A percentile compares a stretch with the other conserved stretches of the same genome.
phyloP scores from a whole-genome alignment of 2,888 invertebrate genomes.

The Saturnia japonica region DNA sequence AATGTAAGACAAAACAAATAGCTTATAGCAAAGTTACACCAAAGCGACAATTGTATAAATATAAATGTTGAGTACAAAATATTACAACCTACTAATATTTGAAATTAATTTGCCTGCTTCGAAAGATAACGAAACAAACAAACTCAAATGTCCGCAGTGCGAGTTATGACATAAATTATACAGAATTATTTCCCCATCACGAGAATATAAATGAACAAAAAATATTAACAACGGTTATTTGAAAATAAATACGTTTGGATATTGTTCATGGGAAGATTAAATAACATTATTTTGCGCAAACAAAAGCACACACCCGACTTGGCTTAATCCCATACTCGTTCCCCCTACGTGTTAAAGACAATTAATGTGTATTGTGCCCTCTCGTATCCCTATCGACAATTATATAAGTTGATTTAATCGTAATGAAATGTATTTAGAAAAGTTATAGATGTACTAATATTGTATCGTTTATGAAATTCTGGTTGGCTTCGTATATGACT shows the following conservation, averaged over 20 bases:
- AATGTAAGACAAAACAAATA: neutral
- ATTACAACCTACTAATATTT: too few species aligned
- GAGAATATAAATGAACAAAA: neutral
- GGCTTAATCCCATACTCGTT: slow-evolving; percentile 31
- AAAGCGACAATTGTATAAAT: neutral
- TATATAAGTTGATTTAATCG: slow-evolving; percentile 67
- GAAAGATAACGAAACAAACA: neutral
- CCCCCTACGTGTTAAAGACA: slow-evolving; percentile 70
- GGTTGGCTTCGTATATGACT: neutral
- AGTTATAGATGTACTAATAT: neutral
- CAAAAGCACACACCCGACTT: slow-evolving; percentile 51
- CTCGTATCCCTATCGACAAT: slow-evolving; percentile 70
- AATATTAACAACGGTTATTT: slow-evolving; percentile 19
- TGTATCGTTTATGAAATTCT: neutral
- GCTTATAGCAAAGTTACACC: neutral
- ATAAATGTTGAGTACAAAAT: too few species aligned
- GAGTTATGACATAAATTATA: neutral
- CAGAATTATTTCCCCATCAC: slow-evolving; percentile 16
- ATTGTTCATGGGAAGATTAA: slow-evolving; percentile 61
- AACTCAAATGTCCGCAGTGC: neutral
- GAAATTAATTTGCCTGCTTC: too few species aligned
- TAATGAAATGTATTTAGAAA: slow-evolving; percentile 46
- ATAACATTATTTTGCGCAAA: slow-evolving; percentile 72
- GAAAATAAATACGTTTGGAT: slow-evolving; percentile 32
- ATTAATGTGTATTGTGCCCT: slow-evolving; percentile 76